A percentile compares a stretch with the other conserved stretches of the same genome.
phyloP scores from a whole-genome alignment of 2,113 vertebrate species.

The Colaptes auratus region DNA sequence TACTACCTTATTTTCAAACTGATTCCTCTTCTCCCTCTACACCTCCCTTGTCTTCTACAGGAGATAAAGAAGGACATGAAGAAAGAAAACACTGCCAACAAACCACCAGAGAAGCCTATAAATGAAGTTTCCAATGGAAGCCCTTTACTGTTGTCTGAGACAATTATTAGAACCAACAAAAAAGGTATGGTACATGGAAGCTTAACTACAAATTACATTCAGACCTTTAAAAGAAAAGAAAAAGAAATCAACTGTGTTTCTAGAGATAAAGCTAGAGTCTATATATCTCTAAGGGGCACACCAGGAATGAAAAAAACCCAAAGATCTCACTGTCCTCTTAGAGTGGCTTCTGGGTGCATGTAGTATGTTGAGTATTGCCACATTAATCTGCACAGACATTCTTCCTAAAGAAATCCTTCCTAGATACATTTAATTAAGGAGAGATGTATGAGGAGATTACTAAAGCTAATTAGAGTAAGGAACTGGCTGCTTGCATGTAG shows the following conservation, averaged over 20 bases:
- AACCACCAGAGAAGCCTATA: constrained; percentile 82
- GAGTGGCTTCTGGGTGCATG: not conserved
- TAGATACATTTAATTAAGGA: constrained; percentile 37
- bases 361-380: not conserved
- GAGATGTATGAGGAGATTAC: not conserved
- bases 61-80: constrained; percentile 94
- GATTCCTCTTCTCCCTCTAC: constrained; percentile 2
- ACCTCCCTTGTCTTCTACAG: constrained; percentile 65
- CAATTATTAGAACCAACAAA: constrained; percentile 84
- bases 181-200: constrained; percentile 82
- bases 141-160: constrained; percentile 87
- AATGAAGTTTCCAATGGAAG: constrained; percentile 89
- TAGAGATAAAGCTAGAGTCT: not conserved
- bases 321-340: not conserved
- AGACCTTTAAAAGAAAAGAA: not conserved
- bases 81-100: constrained; percentile 83
- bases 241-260: not conserved
- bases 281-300: not conserved
- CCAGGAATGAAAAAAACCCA: not conserved
- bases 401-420: constrained; percentile 8
- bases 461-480: constrained; percentile 19
- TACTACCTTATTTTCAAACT: not conserved
- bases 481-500: not conserved
- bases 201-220: not conserved
- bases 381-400: not conserved